These are phyloP conservation scores for Drosophila pseudoananassae DNA, from an alignment of 1,140 invertebrate genomes.

Conservation along the genomic window DNA sequence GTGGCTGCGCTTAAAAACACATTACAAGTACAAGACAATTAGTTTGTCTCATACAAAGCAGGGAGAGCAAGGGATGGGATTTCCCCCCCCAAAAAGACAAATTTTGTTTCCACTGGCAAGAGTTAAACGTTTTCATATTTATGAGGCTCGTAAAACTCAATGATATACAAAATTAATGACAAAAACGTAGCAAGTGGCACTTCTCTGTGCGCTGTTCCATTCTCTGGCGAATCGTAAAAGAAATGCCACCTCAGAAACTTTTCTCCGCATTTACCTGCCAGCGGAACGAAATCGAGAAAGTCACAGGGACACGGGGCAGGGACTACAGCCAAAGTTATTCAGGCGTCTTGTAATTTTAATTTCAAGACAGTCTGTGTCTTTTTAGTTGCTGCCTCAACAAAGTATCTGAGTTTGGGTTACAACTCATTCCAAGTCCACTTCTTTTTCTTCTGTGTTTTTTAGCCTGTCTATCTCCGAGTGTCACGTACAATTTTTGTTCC, in stretches of 20 bases:
- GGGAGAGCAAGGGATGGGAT: neutral
- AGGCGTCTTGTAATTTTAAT: slow-evolving; percentile 80
- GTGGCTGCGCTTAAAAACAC: slow-evolving; percentile 79
- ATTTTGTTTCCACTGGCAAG: slow-evolving; percentile 44
- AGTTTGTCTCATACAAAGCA: slow-evolving; percentile 76
- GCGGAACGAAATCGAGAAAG: neutral
- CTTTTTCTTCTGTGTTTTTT: slow-evolving; percentile 26
- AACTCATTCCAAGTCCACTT: slow-evolving; percentile 9
- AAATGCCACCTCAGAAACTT: slow-evolving; percentile 77
- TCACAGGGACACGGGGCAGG: neutral
- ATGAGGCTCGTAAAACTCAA: slow-evolving; percentile 83
- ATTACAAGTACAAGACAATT: slow-evolving; percentile 80
- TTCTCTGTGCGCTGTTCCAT: too few species aligned
- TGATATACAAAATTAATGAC: slow-evolving; percentile 84
- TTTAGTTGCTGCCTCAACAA: slow-evolving; percentile 52
- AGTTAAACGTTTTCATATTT: slow-evolving; percentile 83
- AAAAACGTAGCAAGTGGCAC: slow-evolving; percentile 70
- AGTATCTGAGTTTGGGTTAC: slow-evolving; percentile 46
- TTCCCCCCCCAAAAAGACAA: neutral
- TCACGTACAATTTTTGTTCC: slow-evolving; percentile 75
- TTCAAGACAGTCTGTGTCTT: slow-evolving; percentile 74
- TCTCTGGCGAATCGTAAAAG: slow-evolving; percentile 74
- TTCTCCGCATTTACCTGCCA: slow-evolving; percentile 59
- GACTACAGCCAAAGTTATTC: slow-evolving; percentile 43
- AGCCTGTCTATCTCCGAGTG: slow-evolving; percentile 42